These are phyloP conservation scores for Parochlus steinenii DNA, from an alignment of 2,888 invertebrate genomes.

Conservation along the genomic window DNA sequence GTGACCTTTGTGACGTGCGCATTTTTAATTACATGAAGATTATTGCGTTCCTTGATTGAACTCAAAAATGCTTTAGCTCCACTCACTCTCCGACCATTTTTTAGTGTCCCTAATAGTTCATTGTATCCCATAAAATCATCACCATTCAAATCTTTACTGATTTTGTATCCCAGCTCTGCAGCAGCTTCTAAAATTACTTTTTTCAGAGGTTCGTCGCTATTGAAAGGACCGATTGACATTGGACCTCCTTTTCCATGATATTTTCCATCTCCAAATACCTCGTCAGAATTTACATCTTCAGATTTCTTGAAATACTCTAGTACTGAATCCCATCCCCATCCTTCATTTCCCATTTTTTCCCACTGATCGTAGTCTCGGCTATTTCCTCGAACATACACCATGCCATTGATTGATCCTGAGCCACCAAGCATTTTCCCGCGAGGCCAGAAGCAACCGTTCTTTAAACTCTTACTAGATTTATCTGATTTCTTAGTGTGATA, in stretches of 20 bases:
- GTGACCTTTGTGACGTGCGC: constrained; percentile 33
- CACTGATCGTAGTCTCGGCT: constrained; percentile 37
- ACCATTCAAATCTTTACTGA: constrained; percentile 38
- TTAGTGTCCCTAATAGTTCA: constrained; percentile 36
- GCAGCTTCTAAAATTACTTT: constrained; percentile 27
- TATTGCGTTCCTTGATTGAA: constrained; percentile 25
- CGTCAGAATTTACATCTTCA: constrained; percentile 24
- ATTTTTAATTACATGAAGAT: constrained; percentile 32
- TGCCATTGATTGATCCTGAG: constrained; percentile 41
- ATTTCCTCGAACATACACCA: constrained; percentile 42
- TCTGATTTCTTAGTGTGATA: constrained; percentile 20
- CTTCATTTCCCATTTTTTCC: constrained; percentile 34
- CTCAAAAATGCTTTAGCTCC: constrained; percentile 39
- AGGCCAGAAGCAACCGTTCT: constrained; percentile 32
- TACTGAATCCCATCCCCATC: constrained; percentile 38
- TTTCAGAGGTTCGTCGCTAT: constrained; percentile 21
- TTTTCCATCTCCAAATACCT: constrained; percentile 6
- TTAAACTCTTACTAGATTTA: constrained; percentile 20
- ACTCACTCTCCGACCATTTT: constrained; percentile 36
- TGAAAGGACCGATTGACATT: constrained; percentile 28
- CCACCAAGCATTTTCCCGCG: constrained; percentile 49
- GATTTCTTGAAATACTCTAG: constrained; percentile 33
- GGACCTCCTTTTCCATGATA: constrained; percentile 31
- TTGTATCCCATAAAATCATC: constrained; percentile 38
- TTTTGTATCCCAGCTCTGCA: constrained; percentile 27